A percentile compares a stretch with the other conserved stretches of the same genome.
Conservation (phyloP, 2,113 vertebrate species). For the Apodemus sylvaticus region DNA sequence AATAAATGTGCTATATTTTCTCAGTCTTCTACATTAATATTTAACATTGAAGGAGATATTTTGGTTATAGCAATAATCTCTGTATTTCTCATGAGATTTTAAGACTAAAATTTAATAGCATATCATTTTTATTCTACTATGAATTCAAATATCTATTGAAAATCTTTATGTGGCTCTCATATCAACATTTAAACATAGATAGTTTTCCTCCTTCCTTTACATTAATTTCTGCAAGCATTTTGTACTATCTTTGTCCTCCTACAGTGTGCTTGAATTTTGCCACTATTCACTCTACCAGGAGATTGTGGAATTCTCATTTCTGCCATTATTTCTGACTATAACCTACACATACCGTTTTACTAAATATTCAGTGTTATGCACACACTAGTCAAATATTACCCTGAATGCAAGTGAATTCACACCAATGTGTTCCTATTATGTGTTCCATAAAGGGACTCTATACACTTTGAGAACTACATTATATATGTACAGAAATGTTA, state of each 20-base stretch:
- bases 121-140: neutral
- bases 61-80: neutral
- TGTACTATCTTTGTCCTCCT: fast-evolving
- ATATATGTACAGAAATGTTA: neutral
- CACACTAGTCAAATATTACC: fast-evolving
- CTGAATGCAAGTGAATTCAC: neutral
- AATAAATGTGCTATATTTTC: conserved; percentile 20
- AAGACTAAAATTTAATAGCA: neutral
- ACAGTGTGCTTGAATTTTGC: no score
- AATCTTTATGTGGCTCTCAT: neutral
- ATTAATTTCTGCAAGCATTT: neutral
- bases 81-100: neutral
- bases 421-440: neutral
- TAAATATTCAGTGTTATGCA: neutral
- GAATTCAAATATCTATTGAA: neutral
- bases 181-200: neutral
- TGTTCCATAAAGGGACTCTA: neutral
- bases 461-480: fast-evolving
- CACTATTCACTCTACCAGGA: fast-evolving
- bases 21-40: neutral
- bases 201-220: neutral
- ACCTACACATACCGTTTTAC: fast-evolving
- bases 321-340: neutral
- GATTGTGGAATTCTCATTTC: neutral
- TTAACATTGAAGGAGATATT: neutral